These are phyloP conservation scores for Pteropus alecto DNA, from an alignment of 2,113 vertebrate genomes.

Conservation along the genomic window DNA sequence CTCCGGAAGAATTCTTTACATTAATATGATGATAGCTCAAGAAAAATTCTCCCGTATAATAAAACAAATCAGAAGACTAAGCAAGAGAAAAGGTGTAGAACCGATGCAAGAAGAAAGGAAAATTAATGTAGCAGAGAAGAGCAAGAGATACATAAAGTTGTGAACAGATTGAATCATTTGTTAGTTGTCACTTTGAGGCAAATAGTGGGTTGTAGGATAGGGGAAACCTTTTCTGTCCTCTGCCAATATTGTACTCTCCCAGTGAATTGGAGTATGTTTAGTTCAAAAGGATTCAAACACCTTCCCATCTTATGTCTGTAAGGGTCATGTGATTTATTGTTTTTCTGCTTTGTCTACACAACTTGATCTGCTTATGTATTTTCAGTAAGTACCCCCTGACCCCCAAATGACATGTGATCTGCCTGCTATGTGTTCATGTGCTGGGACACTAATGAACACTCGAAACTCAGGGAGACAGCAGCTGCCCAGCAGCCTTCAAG, in stretches of 20 bases:
- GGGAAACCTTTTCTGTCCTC: background rate
- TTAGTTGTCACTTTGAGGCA: background rate
- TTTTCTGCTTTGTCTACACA: conserved; percentile 45
- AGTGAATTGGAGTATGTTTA: background rate
- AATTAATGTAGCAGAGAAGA: background rate
- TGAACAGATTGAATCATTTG: background rate
- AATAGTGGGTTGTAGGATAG: background rate
- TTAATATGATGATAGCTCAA: background rate
- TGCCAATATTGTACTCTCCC: background rate
- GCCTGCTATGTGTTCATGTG: conserved; percentile 52
- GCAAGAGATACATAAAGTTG: too few relatives aligned
- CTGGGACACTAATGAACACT: conserved; percentile 67
- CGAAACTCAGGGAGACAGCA: conserved; percentile 64
- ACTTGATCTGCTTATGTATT: conserved; percentile 56
- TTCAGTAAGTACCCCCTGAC: conserved; percentile 20
- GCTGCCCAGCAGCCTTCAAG: conserved; percentile 70
- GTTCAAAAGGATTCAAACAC: background rate
- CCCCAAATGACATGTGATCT: conserved; percentile 46
- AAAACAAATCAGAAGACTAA: background rate
- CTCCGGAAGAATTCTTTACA: background rate
- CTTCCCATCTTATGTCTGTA: conserved; percentile 13
- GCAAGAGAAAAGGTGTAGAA: background rate
- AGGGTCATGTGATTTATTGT: background rate
- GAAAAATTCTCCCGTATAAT: background rate
- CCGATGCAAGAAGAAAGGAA: background rate